phyloP scores from a whole-genome alignment of 2,888 invertebrate genomes.

The Branchipolynoe longqiensis region DNA sequence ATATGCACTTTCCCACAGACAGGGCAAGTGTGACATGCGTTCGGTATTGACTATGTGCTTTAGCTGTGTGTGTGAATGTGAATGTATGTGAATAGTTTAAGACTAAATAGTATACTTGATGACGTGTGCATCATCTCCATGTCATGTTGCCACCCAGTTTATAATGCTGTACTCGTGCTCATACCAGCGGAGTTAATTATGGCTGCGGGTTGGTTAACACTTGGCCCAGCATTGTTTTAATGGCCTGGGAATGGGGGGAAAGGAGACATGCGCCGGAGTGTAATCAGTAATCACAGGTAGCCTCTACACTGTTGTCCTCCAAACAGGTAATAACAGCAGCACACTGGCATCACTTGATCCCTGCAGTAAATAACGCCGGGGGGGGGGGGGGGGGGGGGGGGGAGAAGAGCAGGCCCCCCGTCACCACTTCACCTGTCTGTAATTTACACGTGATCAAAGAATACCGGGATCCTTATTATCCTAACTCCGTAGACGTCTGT shows the following conservation, averaged over 20 bases:
- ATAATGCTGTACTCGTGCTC: too few species aligned
- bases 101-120: too few species aligned
- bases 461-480: slow-evolving; percentile 12
- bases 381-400: background rate
- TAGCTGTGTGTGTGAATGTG: too few species aligned
- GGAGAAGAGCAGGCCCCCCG: background rate
- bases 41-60: too few species aligned
- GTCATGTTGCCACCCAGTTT: too few species aligned
- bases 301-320: too few species aligned
- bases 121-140: too few species aligned
- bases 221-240: background rate
- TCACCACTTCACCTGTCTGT: slow-evolving; percentile 20
- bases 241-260: background rate
- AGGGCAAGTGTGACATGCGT: too few species aligned
- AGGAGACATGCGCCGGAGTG: background rate
- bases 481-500: background rate
- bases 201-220: background rate
- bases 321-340: background rate
- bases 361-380: background rate
- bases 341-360: background rate
- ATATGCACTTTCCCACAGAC: too few species aligned
- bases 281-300: background rate
- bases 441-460: slow-evolving; percentile 26
- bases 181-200: too few species aligned
- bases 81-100: too few species aligned